Base-by-base conservation (phyloP, 2,888 invertebrate genomes). In the Drosophila mimetica region DNA sequence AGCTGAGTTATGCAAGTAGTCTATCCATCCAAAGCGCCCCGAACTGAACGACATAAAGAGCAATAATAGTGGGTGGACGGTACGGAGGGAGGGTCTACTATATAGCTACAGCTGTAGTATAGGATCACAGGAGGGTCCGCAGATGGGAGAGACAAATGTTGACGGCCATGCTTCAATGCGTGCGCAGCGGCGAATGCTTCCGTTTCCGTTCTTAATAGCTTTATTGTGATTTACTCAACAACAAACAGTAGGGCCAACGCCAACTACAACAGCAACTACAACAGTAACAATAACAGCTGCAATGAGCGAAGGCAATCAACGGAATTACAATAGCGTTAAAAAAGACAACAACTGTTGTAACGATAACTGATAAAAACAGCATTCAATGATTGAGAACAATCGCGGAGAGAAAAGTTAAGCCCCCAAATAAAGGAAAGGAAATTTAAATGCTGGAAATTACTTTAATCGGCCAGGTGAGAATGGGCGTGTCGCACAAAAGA, bases 131-230 rank as follows among this genome's bases (percentile, higher is more conserved):
- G 42, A 22, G 20, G 63, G 42, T 25, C 20, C 42, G 28, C 63
- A 32, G 61, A 28, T 66, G 64, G 67, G 30, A 46, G 70, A 47
- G 66, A 66, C 66, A 71, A 70, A 72, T 84, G 79, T 77, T 75
- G 81, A 74, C 72, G 85, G 86, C 76, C 71, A 81, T 84, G 89
- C 86, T 78, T 89, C 71, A 89, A 88, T 86, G 90, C 89, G 86
- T 89, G 78, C 81, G 80, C 89, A 89, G 77, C 89, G 83, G 88
- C 78, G 90, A 86, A 86, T 87, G 90, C 89, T 89, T 89, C 89
- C 89, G 90, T 84, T 89, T 89, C 89, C 89, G 90, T 82, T 90
- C 77, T 80, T 82, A 82, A 87, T 89, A 86, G 89, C 88, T 88
- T 85, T 86, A 88, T 85, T 85, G 85, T 85, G 87, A 88, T 88